Evolutionary conservation across 2,113 vertebrate genomes (phyloP).

Genomic region (Mola mola): DNA sequence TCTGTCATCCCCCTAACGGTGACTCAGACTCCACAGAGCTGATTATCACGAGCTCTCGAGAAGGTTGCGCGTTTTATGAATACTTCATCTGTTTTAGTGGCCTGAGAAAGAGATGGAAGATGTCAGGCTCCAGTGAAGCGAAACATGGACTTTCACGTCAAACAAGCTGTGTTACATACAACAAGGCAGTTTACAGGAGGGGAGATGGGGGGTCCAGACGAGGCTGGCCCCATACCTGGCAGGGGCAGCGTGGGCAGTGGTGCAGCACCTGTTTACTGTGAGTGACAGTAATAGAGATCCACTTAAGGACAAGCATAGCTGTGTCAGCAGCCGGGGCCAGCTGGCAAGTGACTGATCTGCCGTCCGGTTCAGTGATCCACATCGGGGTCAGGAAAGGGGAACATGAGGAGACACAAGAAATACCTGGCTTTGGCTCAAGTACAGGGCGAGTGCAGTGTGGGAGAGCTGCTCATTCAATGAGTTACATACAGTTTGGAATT

Average conservation of each 20-base stretch:
- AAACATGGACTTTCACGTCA: slow-evolving; percentile 67
- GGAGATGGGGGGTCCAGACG: background rate
- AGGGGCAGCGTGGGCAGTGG: slow-evolving; percentile 35
- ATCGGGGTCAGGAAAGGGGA: slow-evolving; percentile 60
- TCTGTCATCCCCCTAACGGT: slow-evolving; percentile 20
- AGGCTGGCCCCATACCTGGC: slow-evolving; percentile 58
- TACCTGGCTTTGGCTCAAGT: slow-evolving; percentile 65
- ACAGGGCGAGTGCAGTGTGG: slow-evolving; percentile 44
- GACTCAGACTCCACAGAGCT: slow-evolving; percentile 31
- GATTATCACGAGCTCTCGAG: slow-evolving; percentile 48
- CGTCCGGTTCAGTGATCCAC: slow-evolving; percentile 71
- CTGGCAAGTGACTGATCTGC: slow-evolving; percentile 69
- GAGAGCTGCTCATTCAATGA: slow-evolving; percentile 37
- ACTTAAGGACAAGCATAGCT: slow-evolving; percentile 68
- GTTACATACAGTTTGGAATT: slow-evolving; percentile 40
- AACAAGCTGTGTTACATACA: slow-evolving; percentile 41
- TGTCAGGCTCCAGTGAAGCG: slow-evolving; percentile 68
- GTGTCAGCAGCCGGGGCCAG: slow-evolving; percentile 58
- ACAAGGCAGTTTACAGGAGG: background rate
- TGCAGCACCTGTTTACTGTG: slow-evolving; percentile 59
- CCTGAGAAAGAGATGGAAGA: slow-evolving; percentile 71
- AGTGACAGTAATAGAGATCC: slow-evolving; percentile 73
- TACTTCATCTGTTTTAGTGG: slow-evolving; percentile 74
- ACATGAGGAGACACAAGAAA: slow-evolving; percentile 60
- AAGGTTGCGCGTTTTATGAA: slow-evolving; percentile 52